Conservation (phyloP, 2,113 vertebrate genomes). For the Tinamus guttatus region DNA sequence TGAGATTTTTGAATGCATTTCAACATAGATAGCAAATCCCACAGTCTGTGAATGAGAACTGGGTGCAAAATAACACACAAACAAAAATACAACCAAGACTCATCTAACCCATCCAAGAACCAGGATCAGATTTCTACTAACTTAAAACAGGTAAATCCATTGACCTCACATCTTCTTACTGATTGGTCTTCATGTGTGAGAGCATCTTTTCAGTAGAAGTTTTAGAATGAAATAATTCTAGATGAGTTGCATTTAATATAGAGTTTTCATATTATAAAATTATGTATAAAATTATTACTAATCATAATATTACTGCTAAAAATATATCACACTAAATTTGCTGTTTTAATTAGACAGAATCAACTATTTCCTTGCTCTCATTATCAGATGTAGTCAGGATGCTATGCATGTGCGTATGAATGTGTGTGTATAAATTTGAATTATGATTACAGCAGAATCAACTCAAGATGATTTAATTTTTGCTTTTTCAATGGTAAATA, state of each 20-base stretch:
- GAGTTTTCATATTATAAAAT: conserved; percentile 34
- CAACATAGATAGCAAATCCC: conserved; percentile 19
- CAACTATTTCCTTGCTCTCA: conserved; percentile 44
- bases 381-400: conserved; percentile 57
- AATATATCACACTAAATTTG: conserved; percentile 63
- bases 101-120: conserved; percentile 13
- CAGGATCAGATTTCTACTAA: conserved; percentile 17
- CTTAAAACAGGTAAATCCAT: conserved; percentile 46
- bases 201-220: conserved; percentile 57
- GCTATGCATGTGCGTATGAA: background rate
- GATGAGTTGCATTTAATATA: conserved; percentile 34
- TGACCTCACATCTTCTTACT: conserved; percentile 52
- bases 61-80: conserved; percentile 11
- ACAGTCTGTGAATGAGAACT: background rate
- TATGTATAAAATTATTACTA: conserved; percentile 39
- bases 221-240: conserved; percentile 48
- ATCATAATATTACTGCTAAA: conserved; percentile 55
- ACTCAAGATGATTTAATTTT: conserved; percentile 40
- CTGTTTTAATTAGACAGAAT: conserved; percentile 71
- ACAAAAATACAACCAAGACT: background rate
- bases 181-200: conserved; percentile 56
- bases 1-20: conserved; percentile 45
- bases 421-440: conserved; percentile 17
- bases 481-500: conserved; percentile 48
- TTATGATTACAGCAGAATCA: conserved; percentile 34